Evolutionary conservation across 2,888 invertebrate genomes (phyloP).

Genomic region (Drosophila tanythrix): DNA sequence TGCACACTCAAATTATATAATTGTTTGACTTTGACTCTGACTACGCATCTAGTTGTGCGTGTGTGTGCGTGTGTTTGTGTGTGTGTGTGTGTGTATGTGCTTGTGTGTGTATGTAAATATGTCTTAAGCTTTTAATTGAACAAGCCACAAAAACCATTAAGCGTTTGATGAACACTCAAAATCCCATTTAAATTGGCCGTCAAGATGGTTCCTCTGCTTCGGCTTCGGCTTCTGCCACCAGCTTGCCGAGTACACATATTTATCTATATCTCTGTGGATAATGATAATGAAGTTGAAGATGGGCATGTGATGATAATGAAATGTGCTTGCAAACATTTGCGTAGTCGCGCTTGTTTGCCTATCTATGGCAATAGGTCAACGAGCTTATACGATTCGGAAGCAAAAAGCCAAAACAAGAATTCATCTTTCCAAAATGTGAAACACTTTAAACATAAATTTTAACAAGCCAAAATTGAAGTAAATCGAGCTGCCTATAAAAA

Average conservation of each 20-base stretch:
- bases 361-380: conserved; percentile 75
- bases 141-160: conserved; percentile 69
- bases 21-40: conserved; percentile 34
- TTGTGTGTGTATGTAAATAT: conserved; percentile 11
- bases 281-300: conserved; percentile 12
- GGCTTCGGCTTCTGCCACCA: neutral
- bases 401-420: conserved; percentile 4
- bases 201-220: conserved; percentile 31
- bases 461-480: neutral
- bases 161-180: conserved; percentile 57
- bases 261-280: neutral
- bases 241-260: conserved; percentile 3
- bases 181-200: conserved; percentile 68
- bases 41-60: neutral
- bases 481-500: neutral
- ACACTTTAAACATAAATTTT: neutral
- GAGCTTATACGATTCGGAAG: conserved; percentile 20
- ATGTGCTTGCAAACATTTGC: conserved; percentile 61
- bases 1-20: conserved; percentile 54
- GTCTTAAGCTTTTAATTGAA: conserved; percentile 75
- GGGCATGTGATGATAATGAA: conserved; percentile 70
- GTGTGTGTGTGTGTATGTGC: conserved; percentile 7
- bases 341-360: conserved; percentile 46
- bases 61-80: conserved; percentile 3
- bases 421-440: neutral